Conservation (phyloP, 2,888 invertebrate species). For the Ashinkailepas kermadecensis region DNA sequence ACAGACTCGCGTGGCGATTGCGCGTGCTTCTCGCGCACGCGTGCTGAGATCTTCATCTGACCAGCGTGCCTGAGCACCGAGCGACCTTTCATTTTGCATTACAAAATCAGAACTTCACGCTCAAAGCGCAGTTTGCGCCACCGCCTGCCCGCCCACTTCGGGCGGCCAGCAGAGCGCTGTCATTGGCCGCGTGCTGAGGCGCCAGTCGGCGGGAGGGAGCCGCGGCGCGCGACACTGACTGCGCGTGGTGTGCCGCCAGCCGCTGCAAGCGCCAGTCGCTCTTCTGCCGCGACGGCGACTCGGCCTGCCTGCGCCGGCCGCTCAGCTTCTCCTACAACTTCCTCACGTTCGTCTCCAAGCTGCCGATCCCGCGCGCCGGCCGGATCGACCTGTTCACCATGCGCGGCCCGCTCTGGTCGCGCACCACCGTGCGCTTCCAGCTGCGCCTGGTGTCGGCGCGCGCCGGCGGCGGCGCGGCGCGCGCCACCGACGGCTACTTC, state of each 20-base stretch:
- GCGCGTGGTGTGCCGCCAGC: conserved; percentile 47
- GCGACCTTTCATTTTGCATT: too few relatives aligned
- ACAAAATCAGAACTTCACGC: too few relatives aligned
- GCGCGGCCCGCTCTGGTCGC: conserved; percentile 65
- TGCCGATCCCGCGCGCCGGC: conserved; percentile 58
- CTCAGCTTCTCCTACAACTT: conserved; percentile 87
- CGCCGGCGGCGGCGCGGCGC: conserved; percentile 51
- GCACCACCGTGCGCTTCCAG: conserved; percentile 64
- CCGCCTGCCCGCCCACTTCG: too few relatives aligned
- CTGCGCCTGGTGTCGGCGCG: conserved; percentile 54
- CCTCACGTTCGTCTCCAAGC: conserved; percentile 79
- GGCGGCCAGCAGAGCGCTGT: too few relatives aligned
- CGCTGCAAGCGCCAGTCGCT: conserved; percentile 67
- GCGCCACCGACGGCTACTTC: conserved; percentile 31
- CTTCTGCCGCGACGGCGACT: conserved; percentile 63
- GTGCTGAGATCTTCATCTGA: too few relatives aligned
- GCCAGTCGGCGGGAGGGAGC: too few relatives aligned
- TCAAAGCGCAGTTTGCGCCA: too few relatives aligned
- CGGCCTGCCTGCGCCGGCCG: conserved; percentile 67
- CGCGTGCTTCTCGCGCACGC: too few relatives aligned
- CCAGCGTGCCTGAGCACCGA: too few relatives aligned
- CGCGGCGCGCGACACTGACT: too few relatives aligned
- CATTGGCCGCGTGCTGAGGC: too few relatives aligned
- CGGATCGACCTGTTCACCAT: conserved; percentile 77
- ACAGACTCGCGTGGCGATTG: too few relatives aligned